Evolutionary conservation across 1,140 invertebrate species (phyloP).

Genomic region (Eriosoma lanigerum): DNA sequence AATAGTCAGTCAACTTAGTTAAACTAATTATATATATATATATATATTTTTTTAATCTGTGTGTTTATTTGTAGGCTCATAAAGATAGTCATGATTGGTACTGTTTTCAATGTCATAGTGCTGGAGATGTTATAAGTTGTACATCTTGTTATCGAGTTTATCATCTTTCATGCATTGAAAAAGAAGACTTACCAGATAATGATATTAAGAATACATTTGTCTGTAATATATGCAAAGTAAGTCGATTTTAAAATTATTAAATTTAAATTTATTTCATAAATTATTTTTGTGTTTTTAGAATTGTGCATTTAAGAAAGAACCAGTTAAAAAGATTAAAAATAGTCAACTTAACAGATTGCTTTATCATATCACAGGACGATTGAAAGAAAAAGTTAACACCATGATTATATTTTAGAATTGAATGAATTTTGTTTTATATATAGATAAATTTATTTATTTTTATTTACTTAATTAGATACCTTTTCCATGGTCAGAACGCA

Average conservation of each 20-base stretch:
- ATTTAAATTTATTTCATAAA: conserved; percentile 34
- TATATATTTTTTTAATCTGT: neutral
- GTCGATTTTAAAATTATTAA: conserved; percentile 27
- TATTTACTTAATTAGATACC: conserved; percentile 58
- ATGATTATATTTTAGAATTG: conserved; percentile 19
- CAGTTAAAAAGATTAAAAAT: conserved; percentile 61
- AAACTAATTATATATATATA: neutral
- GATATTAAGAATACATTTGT: conserved; percentile 62
- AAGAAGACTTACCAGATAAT: conserved; percentile 60
- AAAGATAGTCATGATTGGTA: conserved; percentile 69
- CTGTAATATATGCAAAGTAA: conserved; percentile 57
- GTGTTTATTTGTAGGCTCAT: conserved; percentile 49
- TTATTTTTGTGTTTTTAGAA: conserved; percentile 23
- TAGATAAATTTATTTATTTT: neutral
- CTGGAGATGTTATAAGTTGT: conserved; percentile 69
- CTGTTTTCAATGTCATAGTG: conserved; percentile 74
- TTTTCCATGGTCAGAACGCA: conserved; percentile 56
- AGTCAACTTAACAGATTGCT: conserved; percentile 63
- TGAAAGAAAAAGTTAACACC: conserved; percentile 59
- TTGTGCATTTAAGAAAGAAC: conserved; percentile 54
- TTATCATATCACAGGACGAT: conserved; percentile 61
- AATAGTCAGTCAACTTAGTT: conserved; percentile 56
- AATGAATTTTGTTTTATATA: neutral
- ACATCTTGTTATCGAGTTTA: conserved; percentile 69
- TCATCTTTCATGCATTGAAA: conserved; percentile 67